Percentiles rank a stretch among this genome's conserved stretches.
These are phyloP conservation scores for Torymus aiolomorphi DNA, from an alignment of 2,888 invertebrate species.

Conservation along the genomic window DNA sequence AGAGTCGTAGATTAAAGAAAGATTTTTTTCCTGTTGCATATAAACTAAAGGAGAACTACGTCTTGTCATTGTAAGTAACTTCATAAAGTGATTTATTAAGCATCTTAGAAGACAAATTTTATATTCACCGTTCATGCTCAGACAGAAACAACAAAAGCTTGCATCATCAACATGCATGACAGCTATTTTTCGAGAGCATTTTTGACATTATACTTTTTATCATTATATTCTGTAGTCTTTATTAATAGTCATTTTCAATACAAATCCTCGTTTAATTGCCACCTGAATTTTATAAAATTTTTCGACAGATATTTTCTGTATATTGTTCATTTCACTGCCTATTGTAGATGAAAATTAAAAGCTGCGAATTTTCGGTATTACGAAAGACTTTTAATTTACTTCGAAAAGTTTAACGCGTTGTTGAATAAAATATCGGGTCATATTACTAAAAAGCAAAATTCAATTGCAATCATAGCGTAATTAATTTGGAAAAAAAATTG, in stretches of 20 bases:
- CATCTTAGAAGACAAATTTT: conserved; percentile 39
- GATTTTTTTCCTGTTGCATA: conserved; percentile 56
- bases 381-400: no score
- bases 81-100: conserved; percentile 44
- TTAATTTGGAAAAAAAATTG: no score
- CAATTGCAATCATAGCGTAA: no score
- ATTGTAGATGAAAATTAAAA: no score
- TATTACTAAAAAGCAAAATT: no score
- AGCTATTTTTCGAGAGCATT: conserved; percentile 20
- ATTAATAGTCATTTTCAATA: conserved; percentile 27
- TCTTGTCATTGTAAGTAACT: conserved; percentile 57
- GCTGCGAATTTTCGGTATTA: no score
- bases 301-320: no score
- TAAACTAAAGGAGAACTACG: conserved; percentile 54
- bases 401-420: no score
- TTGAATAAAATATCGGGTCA: no score
- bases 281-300: no score
- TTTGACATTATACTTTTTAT: not conserved
- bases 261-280: no score
- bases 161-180: conserved; percentile 39
- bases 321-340: no score
- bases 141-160: conserved; percentile 3
- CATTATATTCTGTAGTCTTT: conserved; percentile 22
- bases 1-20: conserved; percentile 34
- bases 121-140: conserved; percentile 33